These are phyloP conservation scores for Drosophila anomalata DNA, from an alignment of 2,888 invertebrate genomes.

Conservation along the genomic window DNA sequence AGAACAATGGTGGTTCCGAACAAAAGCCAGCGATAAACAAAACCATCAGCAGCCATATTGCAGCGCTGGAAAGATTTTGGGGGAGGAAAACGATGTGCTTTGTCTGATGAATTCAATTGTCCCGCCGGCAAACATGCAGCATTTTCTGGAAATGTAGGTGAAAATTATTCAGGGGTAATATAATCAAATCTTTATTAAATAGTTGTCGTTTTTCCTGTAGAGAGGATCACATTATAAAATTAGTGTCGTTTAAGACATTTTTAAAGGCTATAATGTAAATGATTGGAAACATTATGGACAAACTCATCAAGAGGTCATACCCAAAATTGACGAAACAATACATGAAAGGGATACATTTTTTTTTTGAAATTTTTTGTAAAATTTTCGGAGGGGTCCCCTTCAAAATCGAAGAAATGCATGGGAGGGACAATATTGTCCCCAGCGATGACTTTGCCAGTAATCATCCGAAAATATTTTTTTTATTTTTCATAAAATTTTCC, in stretches of 20 bases:
- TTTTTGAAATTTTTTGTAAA: too few relatives aligned
- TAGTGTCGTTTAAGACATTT: background rate
- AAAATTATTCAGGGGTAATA: background rate
- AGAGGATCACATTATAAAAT: background rate
- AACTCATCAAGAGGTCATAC: too few relatives aligned
- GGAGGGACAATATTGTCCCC: too few relatives aligned
- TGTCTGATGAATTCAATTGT: constrained; percentile 39
- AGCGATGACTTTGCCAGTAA: too few relatives aligned
- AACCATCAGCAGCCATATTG: constrained; percentile 59
- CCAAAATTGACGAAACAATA: too few relatives aligned
- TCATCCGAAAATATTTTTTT: too few relatives aligned
- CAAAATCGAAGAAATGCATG: too few relatives aligned
- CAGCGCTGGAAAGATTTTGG: constrained; percentile 37
- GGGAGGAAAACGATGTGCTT: constrained; percentile 40
- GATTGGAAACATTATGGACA: too few relatives aligned
- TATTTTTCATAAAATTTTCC: too few relatives aligned
- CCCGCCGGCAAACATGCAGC: constrained; percentile 25
- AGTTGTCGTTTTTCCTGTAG: background rate
- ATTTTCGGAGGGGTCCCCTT: too few relatives aligned
- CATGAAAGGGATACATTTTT: too few relatives aligned
- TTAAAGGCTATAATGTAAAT: too few relatives aligned
- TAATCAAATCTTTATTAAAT: constrained; percentile 1
- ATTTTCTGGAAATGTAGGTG: constrained; percentile 58
- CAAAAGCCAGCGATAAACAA: constrained; percentile 66
- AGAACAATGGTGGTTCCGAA: constrained; percentile 56